Evolutionary conservation across 2,888 invertebrate genomes (phyloP), one percentile per base, ranked within the genome.

Genomic region (Cryptosula pallasiana): DNA sequence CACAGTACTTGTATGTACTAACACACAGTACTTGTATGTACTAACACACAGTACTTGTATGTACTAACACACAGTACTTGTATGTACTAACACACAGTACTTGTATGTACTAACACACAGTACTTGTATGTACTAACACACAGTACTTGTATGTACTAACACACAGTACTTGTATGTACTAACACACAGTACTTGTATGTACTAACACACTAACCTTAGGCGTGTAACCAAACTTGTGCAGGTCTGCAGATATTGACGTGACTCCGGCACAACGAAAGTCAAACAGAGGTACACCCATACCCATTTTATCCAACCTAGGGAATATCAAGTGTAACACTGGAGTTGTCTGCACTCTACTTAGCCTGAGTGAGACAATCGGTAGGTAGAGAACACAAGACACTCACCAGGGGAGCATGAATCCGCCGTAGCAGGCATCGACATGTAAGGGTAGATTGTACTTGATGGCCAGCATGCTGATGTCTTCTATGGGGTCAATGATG

Each of bases 401-500:
- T 76, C 73, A 83, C 83, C 83, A 82, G 73, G 83, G 83, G 69
- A 82, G 75, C 82, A 83, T 83, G 73, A 80, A 83, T 69, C 82
- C 82, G 0, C 83, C 83, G 72, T 82, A 82, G 72, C 82, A 83
- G 32, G 80, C 80, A 71, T 83, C 83, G 0, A 83, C 81, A 69
- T 82, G 82, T 16, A 82, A 73, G 1, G 82, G 82, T 0, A 83
- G 74, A 20, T 79, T 78, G 55, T 76, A 75, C 27, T 75, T 75
- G 9, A 77, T 69, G 1, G 81, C 82, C 27, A 82, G 73, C 32
- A 77, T 74, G 2, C 79, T 78, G n/a, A 82, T 77, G 70, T 79
- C 78, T 36, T 78, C 77, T n/a, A 82, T 79, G 0, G 82, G 82
- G 70, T 82, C 83, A 13, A 82, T 75, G 1, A 82, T 77, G 0